Evolutionary conservation across 2,797 vertebrate species (phyloP).

Genomic region (Acanthurus tractus): DNA sequence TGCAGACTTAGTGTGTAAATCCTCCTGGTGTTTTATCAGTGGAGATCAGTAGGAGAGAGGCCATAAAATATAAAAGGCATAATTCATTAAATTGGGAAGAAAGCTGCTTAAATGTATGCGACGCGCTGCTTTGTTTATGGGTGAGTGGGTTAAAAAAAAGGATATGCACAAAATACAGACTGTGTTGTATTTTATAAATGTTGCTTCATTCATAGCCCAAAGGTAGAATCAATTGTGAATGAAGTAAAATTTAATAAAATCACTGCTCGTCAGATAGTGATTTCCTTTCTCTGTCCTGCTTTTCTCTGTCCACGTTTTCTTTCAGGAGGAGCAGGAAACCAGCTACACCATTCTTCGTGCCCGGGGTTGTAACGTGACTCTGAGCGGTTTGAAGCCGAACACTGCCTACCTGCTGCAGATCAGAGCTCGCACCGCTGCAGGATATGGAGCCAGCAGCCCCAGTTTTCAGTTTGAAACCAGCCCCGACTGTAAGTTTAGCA

Average conservation of each 20-base stretch:
- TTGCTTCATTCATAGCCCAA: conserved; percentile 35
- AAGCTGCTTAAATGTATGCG: conserved; percentile 51
- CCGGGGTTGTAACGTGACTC: conserved; percentile 93
- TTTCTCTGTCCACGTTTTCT: conserved; percentile 20
- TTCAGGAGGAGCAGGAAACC: conserved; percentile 98
- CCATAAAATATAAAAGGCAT: conserved; percentile 70
- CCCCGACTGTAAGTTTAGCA: conserved; percentile 91
- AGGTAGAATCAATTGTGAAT: not conserved
- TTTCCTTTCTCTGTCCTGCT: conserved; percentile 22
- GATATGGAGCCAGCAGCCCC: conserved; percentile 95
- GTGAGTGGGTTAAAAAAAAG: conserved; percentile 2
- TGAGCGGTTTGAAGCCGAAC: conserved; percentile 94
- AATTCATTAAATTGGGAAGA: conserved; percentile 67
- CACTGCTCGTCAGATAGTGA: not conserved
- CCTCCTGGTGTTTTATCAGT: conserved; percentile 77
- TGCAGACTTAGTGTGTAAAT: conserved; percentile 68
- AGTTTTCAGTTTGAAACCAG: conserved; percentile 98
- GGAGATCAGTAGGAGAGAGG: conserved; percentile 75
- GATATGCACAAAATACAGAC: conserved; percentile 22
- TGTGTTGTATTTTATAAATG: not conserved
- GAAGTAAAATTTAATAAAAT: too few relatives aligned
- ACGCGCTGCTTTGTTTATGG: conserved; percentile 33
- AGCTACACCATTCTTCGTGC: conserved; percentile 98
- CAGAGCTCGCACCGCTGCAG: conserved; percentile 95
- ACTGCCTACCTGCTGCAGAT: conserved; percentile 97